A percentile compares a stretch with the other conserved stretches of the same genome.
These are phyloP conservation scores for Sebastes glaucus DNA, from an alignment of 2,797 vertebrate genomes.

Conservation along the genomic window DNA sequence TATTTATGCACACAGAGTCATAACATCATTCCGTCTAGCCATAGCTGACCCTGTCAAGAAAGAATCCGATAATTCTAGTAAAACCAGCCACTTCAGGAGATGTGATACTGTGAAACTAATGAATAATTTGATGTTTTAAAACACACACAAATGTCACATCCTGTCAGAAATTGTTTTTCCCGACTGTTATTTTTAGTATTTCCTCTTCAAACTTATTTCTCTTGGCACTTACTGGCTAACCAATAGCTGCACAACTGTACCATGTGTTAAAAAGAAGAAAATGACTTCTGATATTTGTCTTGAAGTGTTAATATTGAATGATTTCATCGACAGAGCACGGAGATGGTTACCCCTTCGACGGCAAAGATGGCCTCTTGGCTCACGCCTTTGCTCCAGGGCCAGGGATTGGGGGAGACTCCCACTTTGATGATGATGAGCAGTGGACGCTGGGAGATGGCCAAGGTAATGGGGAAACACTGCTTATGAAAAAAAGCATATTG, in stretches of 20 bases:
- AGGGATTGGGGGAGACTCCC: slow-evolving; percentile 97
- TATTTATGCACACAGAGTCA: slow-evolving; percentile 19
- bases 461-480: slow-evolving; percentile 80
- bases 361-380: slow-evolving; percentile 97
- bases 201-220: not conserved
- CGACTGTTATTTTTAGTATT: not conserved
- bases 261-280: not conserved
- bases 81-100: not conserved
- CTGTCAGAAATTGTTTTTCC: not conserved
- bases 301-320: not conserved
- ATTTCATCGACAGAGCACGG: slow-evolving; percentile 89
- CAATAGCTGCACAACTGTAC: not conserved
- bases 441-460: slow-evolving; percentile 98
- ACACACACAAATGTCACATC: not conserved
- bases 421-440: slow-evolving; percentile 98
- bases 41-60: slow-evolving; percentile 10
- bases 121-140: not conserved
- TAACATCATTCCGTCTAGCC: slow-evolving; percentile 25
- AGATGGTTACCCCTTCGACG: slow-evolving; percentile 98
- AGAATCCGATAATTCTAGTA: slow-evolving; percentile 22
- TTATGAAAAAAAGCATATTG: not conserved
- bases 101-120: not conserved
- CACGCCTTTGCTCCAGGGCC: slow-evolving; percentile 96
- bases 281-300: not conserved
- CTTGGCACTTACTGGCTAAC: not conserved